Base-by-base conservation (phyloP, 2,113 vertebrate genomes). In the Sylvia atricapilla region DNA sequence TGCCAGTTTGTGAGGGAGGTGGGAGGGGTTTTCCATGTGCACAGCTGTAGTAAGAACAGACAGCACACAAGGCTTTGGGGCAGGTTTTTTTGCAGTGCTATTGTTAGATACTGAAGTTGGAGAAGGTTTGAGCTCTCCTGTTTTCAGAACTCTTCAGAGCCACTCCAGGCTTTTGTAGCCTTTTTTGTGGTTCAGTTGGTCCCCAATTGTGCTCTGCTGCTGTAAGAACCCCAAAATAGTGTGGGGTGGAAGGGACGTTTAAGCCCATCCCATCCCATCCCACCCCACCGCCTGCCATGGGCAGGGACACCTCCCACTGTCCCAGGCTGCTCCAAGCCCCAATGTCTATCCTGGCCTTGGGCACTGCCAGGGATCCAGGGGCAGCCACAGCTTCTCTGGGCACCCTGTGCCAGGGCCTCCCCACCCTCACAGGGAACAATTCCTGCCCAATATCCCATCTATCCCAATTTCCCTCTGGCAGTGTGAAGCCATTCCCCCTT, bases 241-340 rank as follows among this genome's bases (percentile, higher is more conserved):
- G 35, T 47, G 47, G 6, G 14, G 5, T 76, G n/a, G 30, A 69
- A 62, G 30, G 69, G 30, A 35, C 21, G 2, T 53, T 25, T 7
- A 31, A 53, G 13, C 6, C 2, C 25, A 76, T 18, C 14, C 0
- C 0, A 1, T 75, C 1, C 28, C 25, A 76, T 18, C 14, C 0
- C 0, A 1, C 68, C 1, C 28, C 16, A 15, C 24, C n/a, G 10
- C 33, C 19, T 59, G 33, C 46, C 28, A 24, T 11, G 22, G 33
- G 5, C 50, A 56, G 33, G 23, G 16, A 41, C 46, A 25, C 25
- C 21, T 55, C 1, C 39, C 41, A 31, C n/a, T 11, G 0, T 5
- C 41, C 63, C 79, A 62, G 24, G 14, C 0, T 60, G n/a, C 20
- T 83, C 53, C 33, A 21, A 53, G 7, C 23, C 22, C 44, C 0